Percentiles rank a stretch among this genome's conserved stretches.
phyloP scores from a whole-genome alignment of 92 coral and sea anemone genomes.

The Heliopora coerulea region DNA sequence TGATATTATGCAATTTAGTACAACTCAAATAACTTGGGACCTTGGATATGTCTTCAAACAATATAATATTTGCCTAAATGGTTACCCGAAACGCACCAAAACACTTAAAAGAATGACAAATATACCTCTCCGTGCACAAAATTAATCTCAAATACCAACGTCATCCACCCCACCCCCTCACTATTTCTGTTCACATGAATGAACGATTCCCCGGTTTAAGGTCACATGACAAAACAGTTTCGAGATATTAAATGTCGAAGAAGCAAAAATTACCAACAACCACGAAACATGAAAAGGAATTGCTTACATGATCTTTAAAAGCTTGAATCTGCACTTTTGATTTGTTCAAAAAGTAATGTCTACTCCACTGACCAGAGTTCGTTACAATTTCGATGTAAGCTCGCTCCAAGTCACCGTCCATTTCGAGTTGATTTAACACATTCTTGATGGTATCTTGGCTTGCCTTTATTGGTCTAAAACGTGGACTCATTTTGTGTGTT shows the following conservation, averaged over 20 bases:
- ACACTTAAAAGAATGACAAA: too few relatives aligned
- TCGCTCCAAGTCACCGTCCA: constrained; percentile 66
- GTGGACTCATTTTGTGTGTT: constrained; percentile 96
- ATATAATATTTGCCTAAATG: too few relatives aligned
- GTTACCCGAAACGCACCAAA: too few relatives aligned
- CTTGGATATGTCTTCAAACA: too few relatives aligned
- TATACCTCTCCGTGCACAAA: too few relatives aligned
- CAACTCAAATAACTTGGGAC: too few relatives aligned
- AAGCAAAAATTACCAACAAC: background rate
- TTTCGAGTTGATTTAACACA: constrained; percentile 60
- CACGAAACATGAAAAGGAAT: background rate
- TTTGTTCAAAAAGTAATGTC: constrained; percentile 80
- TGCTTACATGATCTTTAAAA: constrained; percentile 94
- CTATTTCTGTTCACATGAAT: too few relatives aligned
- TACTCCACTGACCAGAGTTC: constrained; percentile 86
- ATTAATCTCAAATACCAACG: too few relatives aligned
- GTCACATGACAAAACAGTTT: constrained; percentile 14
- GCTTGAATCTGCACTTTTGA: constrained; percentile 85
- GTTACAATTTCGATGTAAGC: constrained; percentile 76
- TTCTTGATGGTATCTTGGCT: constrained; percentile 62
- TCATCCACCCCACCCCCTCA: too few relatives aligned
- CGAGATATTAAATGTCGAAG: background rate
- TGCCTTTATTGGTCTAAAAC: constrained; percentile 90
- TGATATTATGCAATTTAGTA: too few relatives aligned
- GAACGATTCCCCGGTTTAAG: too few relatives aligned